Percentiles rank a stretch among this genome's conserved stretches.
Conservation (phyloP, 1,140 invertebrate genomes). For the Phthorimaea operculella region DNA sequence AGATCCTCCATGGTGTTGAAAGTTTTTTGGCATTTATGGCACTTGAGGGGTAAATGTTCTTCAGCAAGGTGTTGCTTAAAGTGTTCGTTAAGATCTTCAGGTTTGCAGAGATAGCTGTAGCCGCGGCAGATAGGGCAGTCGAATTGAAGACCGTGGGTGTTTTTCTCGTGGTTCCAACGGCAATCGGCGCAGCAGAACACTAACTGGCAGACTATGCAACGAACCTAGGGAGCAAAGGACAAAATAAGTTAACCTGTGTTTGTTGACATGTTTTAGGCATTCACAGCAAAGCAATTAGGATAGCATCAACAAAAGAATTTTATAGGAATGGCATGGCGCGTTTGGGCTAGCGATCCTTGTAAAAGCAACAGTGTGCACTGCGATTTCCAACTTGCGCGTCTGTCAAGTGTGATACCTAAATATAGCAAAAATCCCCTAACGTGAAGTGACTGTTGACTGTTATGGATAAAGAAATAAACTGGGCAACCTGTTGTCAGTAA, state of each 20-base stretch:
- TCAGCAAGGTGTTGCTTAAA: conserved; percentile 47
- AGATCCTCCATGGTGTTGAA: conserved; percentile 57
- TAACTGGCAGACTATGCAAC: conserved; percentile 56
- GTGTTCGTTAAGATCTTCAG: conserved; percentile 33
- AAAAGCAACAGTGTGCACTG: too few relatives aligned
- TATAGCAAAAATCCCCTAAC: too few relatives aligned
- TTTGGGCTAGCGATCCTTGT: too few relatives aligned
- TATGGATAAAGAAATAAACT: too few relatives aligned
- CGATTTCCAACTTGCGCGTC: too few relatives aligned
- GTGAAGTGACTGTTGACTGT: too few relatives aligned
- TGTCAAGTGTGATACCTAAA: too few relatives aligned
- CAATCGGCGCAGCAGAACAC: conserved; percentile 59
- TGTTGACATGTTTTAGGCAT: conserved; percentile 9
- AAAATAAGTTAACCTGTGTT: too few relatives aligned
- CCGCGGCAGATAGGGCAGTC: conserved; percentile 59
- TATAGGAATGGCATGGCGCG: too few relatives aligned
- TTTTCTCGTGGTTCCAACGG: conserved; percentile 51
- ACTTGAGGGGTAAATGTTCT: conserved; percentile 53
- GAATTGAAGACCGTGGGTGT: conserved; percentile 43
- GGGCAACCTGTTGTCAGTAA: too few relatives aligned
- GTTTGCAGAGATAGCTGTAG: conserved; percentile 36
- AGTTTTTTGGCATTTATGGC: conserved; percentile 50
- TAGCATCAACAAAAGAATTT: background rate
- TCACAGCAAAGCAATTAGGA: background rate
- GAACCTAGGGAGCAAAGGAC: too few relatives aligned